Evolutionary conservation across 2,888 invertebrate species (phyloP), one percentile per base, ranked within the genome.

Genomic region (Branchipolynoe longqiensis): DNA sequence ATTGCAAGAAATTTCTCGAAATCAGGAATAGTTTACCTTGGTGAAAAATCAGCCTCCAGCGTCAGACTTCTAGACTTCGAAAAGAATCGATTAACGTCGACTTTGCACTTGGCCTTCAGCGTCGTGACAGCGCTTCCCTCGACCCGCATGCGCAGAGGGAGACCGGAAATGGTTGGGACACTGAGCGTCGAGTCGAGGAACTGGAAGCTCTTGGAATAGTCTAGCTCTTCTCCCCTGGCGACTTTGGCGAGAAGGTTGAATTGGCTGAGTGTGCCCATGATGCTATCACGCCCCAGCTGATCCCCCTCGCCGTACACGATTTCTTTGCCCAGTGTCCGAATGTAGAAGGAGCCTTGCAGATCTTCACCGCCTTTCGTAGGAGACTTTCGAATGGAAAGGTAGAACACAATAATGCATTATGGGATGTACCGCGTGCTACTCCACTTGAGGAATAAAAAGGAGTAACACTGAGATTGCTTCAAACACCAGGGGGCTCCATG

Each of bases 291-390:
- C 59, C 90, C 90, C 18, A 90, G 84, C 48, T 90, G 90, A 59
- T 90, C 89, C 87, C 98, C 89, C 78, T 91, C 91, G 8, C 86
- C 87, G 88, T 91, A 93, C 28, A 89, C 87, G 73, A 94, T 94
- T 93, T 98, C 98, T 92, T 98, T 98, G 0, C 98, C 99, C 91
- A 98, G 98, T 81, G 98, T 93, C 91, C 97, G 97, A 6, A 98
- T 89, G 87, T 96, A 97, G 0, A 97, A 91, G 48, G 95, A 95
- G 6, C 92, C 93, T 73, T 90, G 87, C 4, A 92, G 88, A 4
- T 85, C 87, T 33, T 62, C 8, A n/a, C 56, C 58, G 22, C 58
- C 58, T 38, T 38, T 33, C 4, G n/a, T 48, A 87, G 40, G 78
- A n/a, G n/a, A 25, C 78, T 78, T 12, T 8, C 6, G 38, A n/a